Evolutionary conservation across 2,797 vertebrate species (phyloP).

Genomic region (Oreortyx pictus): DNA sequence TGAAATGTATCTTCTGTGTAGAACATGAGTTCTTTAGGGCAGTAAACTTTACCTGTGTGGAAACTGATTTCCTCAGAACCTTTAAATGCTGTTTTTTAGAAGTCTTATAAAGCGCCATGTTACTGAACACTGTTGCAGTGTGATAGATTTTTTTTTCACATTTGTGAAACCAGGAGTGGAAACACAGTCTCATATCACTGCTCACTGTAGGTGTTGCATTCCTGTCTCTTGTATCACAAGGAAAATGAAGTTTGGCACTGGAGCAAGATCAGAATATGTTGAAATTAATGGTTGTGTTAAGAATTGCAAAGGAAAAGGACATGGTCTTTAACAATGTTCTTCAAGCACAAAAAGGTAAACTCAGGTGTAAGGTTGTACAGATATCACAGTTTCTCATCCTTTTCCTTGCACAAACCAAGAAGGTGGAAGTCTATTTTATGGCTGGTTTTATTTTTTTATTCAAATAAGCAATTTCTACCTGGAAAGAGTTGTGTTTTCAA

Average conservation of each 20-base stretch:
- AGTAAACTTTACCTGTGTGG: rapidly evolving
- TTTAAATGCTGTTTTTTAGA: background rate
- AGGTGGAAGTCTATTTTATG: background rate
- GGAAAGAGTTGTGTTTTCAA: background rate
- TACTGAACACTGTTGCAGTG: background rate
- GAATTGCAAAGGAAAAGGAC: background rate
- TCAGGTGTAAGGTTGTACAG: background rate
- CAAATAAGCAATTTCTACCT: background rate
- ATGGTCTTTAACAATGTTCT: background rate
- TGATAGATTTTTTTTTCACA: background rate
- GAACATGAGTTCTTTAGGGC: background rate
- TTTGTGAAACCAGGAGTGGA: background rate
- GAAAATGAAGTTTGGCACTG: background rate
- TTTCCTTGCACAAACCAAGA: background rate
- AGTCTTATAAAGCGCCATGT: background rate
- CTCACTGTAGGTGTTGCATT: background rate
- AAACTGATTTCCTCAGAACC: background rate
- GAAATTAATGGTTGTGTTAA: background rate
- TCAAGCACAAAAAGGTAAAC: background rate
- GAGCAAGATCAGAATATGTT: background rate
- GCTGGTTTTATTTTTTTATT: background rate
- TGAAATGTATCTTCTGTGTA: background rate
- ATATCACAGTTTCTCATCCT: background rate
- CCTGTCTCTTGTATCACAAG: background rate
- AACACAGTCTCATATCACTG: rapidly evolving